Evolutionary conservation across 2,113 vertebrate genomes (phyloP).

Genomic region (Colaptes auratus): DNA sequence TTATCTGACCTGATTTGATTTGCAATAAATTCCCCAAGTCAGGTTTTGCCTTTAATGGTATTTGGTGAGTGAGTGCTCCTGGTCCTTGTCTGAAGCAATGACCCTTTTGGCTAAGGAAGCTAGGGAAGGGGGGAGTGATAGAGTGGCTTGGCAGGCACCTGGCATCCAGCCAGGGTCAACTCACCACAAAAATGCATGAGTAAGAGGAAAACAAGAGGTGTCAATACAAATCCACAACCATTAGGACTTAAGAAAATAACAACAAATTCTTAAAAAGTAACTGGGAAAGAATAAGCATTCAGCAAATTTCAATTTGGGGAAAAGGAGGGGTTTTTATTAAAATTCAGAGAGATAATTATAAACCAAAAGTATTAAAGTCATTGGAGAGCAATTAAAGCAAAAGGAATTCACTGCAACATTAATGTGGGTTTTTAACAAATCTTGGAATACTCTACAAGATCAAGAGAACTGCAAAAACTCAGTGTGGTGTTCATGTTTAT

Average conservation of each 20-base stretch:
- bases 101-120: background rate
- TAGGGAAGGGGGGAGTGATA: background rate
- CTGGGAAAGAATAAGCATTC: background rate
- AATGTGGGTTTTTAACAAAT: slow-evolving; percentile 8
- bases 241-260: background rate
- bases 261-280: background rate
- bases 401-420: background rate
- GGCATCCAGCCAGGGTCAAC: background rate
- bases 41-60: background rate
- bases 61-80: background rate
- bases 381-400: slow-evolving; percentile 25
- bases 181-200: background rate
- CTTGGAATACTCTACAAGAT: background rate
- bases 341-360: background rate
- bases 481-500: background rate
- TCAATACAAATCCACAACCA: background rate
- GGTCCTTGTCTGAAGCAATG: background rate
- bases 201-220: background rate
- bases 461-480: background rate
- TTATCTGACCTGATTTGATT: background rate
- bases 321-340: background rate
- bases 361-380: background rate
- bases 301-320: background rate
- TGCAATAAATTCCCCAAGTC: background rate
- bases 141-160: background rate